Conservation (phyloP, 2,797 vertebrate genomes). For the Diceros bicornis region DNA sequence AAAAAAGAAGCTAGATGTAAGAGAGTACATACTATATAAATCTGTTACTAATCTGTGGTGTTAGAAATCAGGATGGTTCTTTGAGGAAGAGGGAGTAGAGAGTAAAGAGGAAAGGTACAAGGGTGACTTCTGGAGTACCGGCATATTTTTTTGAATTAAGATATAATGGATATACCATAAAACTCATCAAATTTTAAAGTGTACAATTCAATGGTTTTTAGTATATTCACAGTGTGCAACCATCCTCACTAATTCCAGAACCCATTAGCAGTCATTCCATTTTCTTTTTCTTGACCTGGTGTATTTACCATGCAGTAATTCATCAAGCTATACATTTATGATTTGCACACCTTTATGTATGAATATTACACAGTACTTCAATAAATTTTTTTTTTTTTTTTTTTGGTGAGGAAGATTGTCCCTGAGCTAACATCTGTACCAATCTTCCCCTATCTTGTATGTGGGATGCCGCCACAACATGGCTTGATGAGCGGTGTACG, state of each 20-base stretch:
- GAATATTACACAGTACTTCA: neutral
- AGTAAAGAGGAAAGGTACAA: neutral
- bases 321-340: constrained; percentile 31
- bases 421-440: no score
- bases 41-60: neutral
- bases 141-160: neutral
- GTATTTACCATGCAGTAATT: constrained; percentile 18
- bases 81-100: neutral
- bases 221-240: neutral
- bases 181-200: constrained; percentile 44
- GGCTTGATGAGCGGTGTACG: no score
- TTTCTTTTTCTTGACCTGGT: neutral
- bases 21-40: neutral
- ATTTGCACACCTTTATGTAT: neutral
- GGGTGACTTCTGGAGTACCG: neutral
- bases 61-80: neutral
- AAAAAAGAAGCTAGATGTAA: constrained; percentile 11
- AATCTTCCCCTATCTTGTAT: no score
- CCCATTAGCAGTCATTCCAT: neutral
- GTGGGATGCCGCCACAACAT: no score
- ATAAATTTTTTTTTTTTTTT: neutral
- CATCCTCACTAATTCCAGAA: neutral
- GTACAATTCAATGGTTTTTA: neutral
- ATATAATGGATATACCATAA: neutral
- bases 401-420: no score